Conservation (phyloP, 2,797 vertebrate genomes). For the Pogoniulus pusillus region DNA sequence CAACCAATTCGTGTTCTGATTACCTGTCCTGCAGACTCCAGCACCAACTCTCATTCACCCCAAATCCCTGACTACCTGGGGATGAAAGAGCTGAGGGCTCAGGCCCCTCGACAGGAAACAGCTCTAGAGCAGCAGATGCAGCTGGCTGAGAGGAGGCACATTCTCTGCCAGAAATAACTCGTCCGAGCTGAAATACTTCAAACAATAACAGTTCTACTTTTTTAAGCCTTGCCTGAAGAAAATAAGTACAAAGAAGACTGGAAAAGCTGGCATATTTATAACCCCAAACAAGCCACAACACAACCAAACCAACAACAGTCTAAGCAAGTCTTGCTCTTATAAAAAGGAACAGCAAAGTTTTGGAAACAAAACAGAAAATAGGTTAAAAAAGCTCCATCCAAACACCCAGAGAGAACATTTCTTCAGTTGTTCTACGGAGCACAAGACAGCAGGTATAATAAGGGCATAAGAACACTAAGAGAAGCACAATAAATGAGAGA, state of each 20-base stretch:
- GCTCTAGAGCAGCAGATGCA: not conserved
- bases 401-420: not conserved
- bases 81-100: not conserved
- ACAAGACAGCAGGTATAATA: not conserved
- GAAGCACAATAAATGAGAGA: not conserved
- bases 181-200: not conserved
- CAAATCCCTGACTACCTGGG: rapidly evolving
- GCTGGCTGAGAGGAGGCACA: not conserved
- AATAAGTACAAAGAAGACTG: not conserved
- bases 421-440: not conserved
- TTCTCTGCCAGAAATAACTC: constrained; percentile 34
- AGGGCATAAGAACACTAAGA: not conserved
- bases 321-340: not conserved
- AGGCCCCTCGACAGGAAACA: not conserved
- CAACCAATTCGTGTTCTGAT: rapidly evolving
- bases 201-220: constrained; percentile 34
- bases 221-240: constrained; percentile 1
- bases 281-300: not conserved
- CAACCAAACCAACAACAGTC: not conserved
- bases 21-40: rapidly evolving
- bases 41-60: not conserved
- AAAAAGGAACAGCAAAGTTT: not conserved
- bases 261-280: not conserved
- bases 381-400: not conserved
- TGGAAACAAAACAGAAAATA: not conserved